These are phyloP conservation scores for Heliocidaris tuberculata DNA, from an alignment of 35 echinoderm and acorn worm genomes.

Conservation along the genomic window DNA sequence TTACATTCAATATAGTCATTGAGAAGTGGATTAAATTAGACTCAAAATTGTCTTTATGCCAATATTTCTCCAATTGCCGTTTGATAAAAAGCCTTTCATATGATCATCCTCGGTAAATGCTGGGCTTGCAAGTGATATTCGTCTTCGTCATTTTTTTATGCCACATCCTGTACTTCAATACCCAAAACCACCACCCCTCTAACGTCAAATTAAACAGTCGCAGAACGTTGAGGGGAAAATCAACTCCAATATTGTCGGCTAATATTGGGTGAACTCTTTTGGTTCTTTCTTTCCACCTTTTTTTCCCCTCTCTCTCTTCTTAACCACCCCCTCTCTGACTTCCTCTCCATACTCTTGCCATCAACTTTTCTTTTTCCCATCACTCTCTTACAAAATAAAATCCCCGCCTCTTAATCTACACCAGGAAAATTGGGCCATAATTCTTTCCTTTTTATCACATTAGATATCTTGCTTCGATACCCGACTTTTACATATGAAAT, in stretches of 20 bases:
- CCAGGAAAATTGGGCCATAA: constrained; percentile 5
- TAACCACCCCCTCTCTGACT: neutral
- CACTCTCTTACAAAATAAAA: neutral
- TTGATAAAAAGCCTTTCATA: too few species aligned
- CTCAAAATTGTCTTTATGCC: too few species aligned
- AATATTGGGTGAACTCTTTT: constrained; percentile 1
- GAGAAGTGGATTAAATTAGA: too few species aligned
- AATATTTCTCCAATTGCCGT: too few species aligned
- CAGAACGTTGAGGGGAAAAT: constrained; percentile 18
- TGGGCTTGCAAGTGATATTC: too few species aligned
- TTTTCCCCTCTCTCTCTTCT: neutral
- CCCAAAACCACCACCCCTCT: neutral
- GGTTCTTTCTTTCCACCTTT: neutral
- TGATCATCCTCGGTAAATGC: too few species aligned
- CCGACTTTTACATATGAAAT: constrained; percentile 11
- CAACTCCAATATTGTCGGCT: constrained; percentile 38
- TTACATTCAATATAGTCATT: too few species aligned
- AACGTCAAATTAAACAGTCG: constrained; percentile 37
- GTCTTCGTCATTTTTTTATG: neutral
- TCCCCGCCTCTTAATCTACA: neutral
- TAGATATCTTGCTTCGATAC: neutral
- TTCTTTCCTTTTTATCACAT: neutral
- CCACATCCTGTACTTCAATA: neutral
- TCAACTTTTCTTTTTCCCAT: neutral
- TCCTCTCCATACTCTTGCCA: neutral